A percentile compares a stretch with the other conserved stretches of the same genome.
Conservation (phyloP, 1,140 invertebrate genomes). For the Sitophilus oryzae region DNA sequence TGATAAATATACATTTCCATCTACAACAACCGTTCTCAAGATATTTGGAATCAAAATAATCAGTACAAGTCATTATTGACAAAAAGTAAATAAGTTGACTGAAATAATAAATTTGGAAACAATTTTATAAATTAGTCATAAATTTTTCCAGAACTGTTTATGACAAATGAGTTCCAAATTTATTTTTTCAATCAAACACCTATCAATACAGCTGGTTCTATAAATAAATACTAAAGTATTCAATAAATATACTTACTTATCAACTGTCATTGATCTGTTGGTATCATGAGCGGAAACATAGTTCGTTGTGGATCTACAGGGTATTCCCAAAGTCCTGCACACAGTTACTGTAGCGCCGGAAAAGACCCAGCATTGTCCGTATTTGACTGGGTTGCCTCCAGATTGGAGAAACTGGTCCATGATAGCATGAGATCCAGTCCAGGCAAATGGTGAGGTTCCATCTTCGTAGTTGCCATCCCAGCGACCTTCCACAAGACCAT, state of each 20-base stretch:
- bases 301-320: conserved; percentile 67
- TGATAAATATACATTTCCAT: too few relatives aligned
- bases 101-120: too few relatives aligned
- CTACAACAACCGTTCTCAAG: too few relatives aligned
- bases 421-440: conserved; percentile 66
- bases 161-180: too few relatives aligned
- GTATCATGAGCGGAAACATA: conserved; percentile 75
- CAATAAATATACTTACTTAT: conserved; percentile 45
- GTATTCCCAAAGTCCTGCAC: conserved; percentile 58
- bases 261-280: conserved; percentile 63
- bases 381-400: conserved; percentile 63
- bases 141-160: too few relatives aligned
- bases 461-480: conserved; percentile 69
- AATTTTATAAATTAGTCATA: too few relatives aligned
- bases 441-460: conserved; percentile 58
- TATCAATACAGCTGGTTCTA: too few relatives aligned
- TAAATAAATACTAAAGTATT: background rate
- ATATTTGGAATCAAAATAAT: too few relatives aligned
- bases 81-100: too few relatives aligned
- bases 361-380: conserved; percentile 80
- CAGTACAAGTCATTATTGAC: too few relatives aligned
- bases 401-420: conserved; percentile 60
- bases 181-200: too few relatives aligned
- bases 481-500: conserved; percentile 62
- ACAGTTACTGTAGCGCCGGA: conserved; percentile 65